Base-by-base conservation (phyloP, 2,888 invertebrate genomes). In the Dermolepida albohirtum region DNA sequence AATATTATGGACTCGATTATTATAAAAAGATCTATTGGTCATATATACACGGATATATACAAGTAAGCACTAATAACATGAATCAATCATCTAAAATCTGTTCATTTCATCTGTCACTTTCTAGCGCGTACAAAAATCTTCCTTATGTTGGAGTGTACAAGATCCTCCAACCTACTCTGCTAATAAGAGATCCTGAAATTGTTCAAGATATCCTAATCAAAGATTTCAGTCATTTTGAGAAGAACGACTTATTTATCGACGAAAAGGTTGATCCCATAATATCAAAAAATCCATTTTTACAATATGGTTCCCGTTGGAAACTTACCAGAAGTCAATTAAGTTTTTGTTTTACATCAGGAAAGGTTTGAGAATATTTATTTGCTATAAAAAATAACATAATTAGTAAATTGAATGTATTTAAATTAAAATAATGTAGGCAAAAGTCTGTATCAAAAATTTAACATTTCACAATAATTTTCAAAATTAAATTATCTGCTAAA, bases 281-380 rank as follows among this genome's bases (percentile, higher is more conserved):
- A 7, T 81, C 82, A 2, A 80, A 82, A 52, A 85, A 85, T 78
- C 85, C 86, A 0, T 85, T 88, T 69, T 69, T 79, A 0, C 69
- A 86, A 22, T 81, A 79, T 5, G 85, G 85, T 1, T 79, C 83
- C 14, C 75, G 81, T 70, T 86, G 88, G 87, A 85, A 85, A 68
- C 78, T 79, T 1, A 76, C 84, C 1, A 80, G 88, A 8, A 76
- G 81, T 0, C 84, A 84, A 69, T 72, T 87, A 12, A 84, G 86
- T 1, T 81, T 86, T 0, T 84, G 84, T 1, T 82, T 88, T 16
- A 86, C 87, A 0, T 78, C 80, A 11, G 83, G 82, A 29, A 85
- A 86, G 64, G 84, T 85, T 16, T 11, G 16, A 47, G 11, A 27
- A 22, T n/a, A n/a, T n/a, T n/a, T n/a, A n/a, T n/a, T n/a, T n/a